Percentiles rank a stretch among this genome's conserved stretches.
These are phyloP conservation scores for Tiphia femorata DNA, from an alignment of 2,888 invertebrate genomes.

Conservation along the genomic window DNA sequence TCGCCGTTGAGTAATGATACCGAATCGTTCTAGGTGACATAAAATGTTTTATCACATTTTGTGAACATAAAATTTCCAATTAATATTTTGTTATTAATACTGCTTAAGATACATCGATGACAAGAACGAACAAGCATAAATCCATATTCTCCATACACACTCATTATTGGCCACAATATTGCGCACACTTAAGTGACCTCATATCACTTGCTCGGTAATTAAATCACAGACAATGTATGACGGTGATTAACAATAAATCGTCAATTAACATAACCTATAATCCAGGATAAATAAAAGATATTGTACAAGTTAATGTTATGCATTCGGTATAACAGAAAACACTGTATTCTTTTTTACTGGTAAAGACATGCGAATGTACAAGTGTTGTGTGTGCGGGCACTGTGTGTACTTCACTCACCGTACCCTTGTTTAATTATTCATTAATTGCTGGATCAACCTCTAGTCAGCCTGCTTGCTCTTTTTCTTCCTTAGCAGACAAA, in stretches of 20 bases:
- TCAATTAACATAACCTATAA: constrained; percentile 42
- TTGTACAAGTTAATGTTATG: constrained; percentile 60
- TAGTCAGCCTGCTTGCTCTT: constrained; percentile 20
- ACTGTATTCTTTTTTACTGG: constrained; percentile 49
- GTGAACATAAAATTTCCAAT: too few relatives aligned
- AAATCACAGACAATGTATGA: constrained; percentile 60
- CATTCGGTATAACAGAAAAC: constrained; percentile 53
- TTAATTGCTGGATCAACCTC: constrained; percentile 29
- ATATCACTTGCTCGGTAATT: constrained; percentile 50
- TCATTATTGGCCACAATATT: constrained; percentile 18
- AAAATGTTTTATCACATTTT: too few relatives aligned
- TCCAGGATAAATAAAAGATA: constrained; percentile 53
- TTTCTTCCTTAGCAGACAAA: constrained; percentile 16
- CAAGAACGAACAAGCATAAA: constrained; percentile 2
- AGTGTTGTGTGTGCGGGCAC: constrained; percentile 40
- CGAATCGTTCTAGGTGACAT: too few relatives aligned
- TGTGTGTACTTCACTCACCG: constrained; percentile 31
- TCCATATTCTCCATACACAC: constrained; percentile 19
- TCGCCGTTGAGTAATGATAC: too few relatives aligned
- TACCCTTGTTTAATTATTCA: constrained; percentile 22
- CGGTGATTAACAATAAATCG: constrained; percentile 49
- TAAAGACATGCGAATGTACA: constrained; percentile 56
- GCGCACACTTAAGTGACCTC: constrained; percentile 34
- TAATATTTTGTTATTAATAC: too few relatives aligned
- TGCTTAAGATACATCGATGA: neutral